phyloP scores from a whole-genome alignment of 2,797 vertebrate species.

The Protonibea diacanthus region DNA sequence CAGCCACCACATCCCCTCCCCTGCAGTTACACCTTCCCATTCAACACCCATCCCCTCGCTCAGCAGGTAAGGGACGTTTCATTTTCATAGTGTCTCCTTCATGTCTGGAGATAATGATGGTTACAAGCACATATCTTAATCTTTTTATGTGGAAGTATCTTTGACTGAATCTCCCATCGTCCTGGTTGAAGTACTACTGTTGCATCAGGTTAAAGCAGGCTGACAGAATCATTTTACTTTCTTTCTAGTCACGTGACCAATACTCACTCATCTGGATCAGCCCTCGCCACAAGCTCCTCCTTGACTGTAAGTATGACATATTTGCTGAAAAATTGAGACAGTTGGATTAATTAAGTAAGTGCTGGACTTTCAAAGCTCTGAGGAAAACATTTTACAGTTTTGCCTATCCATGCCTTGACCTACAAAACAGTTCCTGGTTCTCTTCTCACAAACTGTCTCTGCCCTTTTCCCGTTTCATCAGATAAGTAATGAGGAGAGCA shows the following conservation, averaged over 20 bases:
- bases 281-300: conserved; percentile 84
- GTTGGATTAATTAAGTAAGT: background rate
- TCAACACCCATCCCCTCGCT: conserved; percentile 88
- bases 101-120: conserved; percentile 60
- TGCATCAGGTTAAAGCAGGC: conserved; percentile 12
- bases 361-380: background rate
- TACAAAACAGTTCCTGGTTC: background rate
- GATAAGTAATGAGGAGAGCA: conserved; percentile 85
- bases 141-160: conserved; percentile 57
- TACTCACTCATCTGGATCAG: conserved; percentile 86
- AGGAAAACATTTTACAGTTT: background rate
- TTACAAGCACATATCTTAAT: conserved; percentile 65
- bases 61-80: conserved; percentile 87
- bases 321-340: background rate
- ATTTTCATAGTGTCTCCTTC: background rate
- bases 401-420: background rate
- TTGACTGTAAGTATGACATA: conserved; percentile 86
- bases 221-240: conserved; percentile 55
- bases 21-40: conserved; percentile 87
- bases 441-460: background rate
- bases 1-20: conserved; percentile 82
- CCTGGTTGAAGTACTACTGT: background rate
- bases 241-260: conserved; percentile 89
- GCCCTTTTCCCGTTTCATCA: conserved; percentile 62
- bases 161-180: conserved; percentile 58